Conservation (phyloP, 2,797 vertebrate species). For the Varecia variegata region DNA sequence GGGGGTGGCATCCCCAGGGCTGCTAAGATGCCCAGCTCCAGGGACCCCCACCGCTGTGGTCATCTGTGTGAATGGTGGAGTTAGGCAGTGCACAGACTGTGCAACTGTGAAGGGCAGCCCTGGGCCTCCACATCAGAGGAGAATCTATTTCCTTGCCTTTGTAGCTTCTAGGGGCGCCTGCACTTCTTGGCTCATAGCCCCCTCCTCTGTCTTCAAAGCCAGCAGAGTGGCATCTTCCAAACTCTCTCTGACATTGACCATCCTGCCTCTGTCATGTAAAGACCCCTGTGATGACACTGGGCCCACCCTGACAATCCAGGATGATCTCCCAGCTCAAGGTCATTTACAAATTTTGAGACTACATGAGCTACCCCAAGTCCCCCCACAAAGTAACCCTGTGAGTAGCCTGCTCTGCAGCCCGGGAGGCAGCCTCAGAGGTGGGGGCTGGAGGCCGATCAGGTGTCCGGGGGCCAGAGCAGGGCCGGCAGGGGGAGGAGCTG, state of each 20-base stretch:
- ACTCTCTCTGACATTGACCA: not conserved
- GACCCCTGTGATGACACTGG: not conserved
- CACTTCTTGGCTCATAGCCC: not conserved
- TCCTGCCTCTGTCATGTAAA: not conserved
- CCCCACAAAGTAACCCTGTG: not conserved
- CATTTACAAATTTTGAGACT: not conserved
- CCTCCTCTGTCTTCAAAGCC: no score
- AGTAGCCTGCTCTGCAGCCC: not conserved
- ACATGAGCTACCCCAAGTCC: not conserved
- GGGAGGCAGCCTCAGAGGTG: not conserved
- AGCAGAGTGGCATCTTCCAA: not conserved
- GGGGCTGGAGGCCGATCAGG: no score
- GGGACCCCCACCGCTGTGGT: not conserved
- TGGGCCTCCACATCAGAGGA: not conserved
- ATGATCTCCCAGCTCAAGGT: not conserved
- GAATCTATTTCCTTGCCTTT: not conserved
- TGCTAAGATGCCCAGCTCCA: not conserved
- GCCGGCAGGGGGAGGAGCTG: not conserved
- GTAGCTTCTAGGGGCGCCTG: not conserved
- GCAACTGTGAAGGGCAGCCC: accelerated
- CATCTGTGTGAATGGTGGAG: not conserved
- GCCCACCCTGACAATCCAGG: not conserved
- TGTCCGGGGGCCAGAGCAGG: not conserved
- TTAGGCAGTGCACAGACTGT: not conserved
- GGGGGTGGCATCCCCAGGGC: not conserved